Conservation (phyloP, 2,113 vertebrate genomes). For the Silurus asotus region DNA sequence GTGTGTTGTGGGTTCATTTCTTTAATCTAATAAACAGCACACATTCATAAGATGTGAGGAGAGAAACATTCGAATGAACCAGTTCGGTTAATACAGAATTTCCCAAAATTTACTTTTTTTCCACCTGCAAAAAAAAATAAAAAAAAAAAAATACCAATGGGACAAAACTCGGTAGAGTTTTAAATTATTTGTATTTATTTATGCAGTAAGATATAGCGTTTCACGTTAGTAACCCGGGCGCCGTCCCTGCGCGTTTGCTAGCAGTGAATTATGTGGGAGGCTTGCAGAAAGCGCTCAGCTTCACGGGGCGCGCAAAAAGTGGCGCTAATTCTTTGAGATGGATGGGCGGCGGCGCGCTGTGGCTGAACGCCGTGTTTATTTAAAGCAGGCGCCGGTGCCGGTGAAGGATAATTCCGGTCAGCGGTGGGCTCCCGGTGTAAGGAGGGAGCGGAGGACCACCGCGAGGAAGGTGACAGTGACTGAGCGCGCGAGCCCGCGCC, state of each 20-base stretch:
- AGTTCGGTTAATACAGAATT: not conserved
- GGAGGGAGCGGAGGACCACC: slow-evolving; percentile 83
- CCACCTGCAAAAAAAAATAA: too few species aligned
- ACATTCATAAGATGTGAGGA: not conserved
- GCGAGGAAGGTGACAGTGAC: slow-evolving; percentile 82
- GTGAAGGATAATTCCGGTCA: slow-evolving; percentile 86
- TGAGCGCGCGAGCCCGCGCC: slow-evolving; percentile 77
- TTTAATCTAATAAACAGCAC: not conserved
- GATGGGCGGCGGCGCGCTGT: slow-evolving; percentile 80
- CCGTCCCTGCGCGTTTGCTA: slow-evolving; percentile 16
- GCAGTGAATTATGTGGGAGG: slow-evolving; percentile 18
- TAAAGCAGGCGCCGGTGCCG: slow-evolving; percentile 84
- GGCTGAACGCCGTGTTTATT: slow-evolving; percentile 86
- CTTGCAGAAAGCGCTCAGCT: slow-evolving; percentile 23
- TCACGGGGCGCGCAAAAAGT: slow-evolving; percentile 19
- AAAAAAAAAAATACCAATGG: too few species aligned
- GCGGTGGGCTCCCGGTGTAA: slow-evolving; percentile 82
- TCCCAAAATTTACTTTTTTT: not conserved
- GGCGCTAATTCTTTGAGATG: slow-evolving; percentile 73
- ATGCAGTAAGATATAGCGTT: slow-evolving; percentile 15
- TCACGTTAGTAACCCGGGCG: slow-evolving; percentile 1
- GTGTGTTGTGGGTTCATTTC: not conserved
- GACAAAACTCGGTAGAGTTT: not conserved
- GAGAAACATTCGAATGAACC: not conserved
- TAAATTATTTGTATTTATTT: not conserved